Conservation (phyloP, 2,797 vertebrate species). For the Trematomus bernacchii region DNA sequence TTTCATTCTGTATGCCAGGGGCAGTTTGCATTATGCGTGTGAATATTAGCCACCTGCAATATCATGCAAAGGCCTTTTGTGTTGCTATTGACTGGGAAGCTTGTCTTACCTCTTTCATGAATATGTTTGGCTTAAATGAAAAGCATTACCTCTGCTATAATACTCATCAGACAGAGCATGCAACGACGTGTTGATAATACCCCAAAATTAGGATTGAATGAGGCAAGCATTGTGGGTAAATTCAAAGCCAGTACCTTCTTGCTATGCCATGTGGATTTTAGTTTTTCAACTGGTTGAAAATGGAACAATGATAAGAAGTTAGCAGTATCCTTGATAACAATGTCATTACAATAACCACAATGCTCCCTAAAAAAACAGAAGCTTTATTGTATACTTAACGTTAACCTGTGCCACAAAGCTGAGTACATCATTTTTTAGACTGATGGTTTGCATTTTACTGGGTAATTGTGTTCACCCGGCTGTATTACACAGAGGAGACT, state of each 20-base stretch:
- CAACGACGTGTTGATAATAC: slow-evolving; percentile 23
- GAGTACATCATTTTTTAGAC: slow-evolving; percentile 11
- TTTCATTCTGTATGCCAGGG: slow-evolving; percentile 21
- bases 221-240: not conserved
- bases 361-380: not conserved
- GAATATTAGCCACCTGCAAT: slow-evolving; percentile 46
- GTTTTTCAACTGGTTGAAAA: not conserved
- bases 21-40: slow-evolving; percentile 41
- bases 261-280: not conserved
- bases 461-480: slow-evolving; percentile 9
- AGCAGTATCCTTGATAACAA: not conserved
- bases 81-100: slow-evolving; percentile 4
- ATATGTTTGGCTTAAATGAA: slow-evolving; percentile 24
- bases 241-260: not conserved
- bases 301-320: not conserved
- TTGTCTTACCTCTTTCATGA: slow-evolving; percentile 13
- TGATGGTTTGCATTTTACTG: slow-evolving; percentile 28
- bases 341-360: not conserved
- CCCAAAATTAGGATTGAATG: slow-evolving; percentile 13
- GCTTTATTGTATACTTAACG: not conserved
- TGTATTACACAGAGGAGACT: slow-evolving; percentile 16
- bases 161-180: slow-evolving; percentile 18
- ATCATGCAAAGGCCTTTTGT: slow-evolving; percentile 25
- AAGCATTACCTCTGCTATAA: slow-evolving; percentile 11
- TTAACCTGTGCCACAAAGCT: slow-evolving; percentile 5